phyloP scores from a whole-genome alignment of 2,113 vertebrate species.

The Paramormyrops kingsleyae region DNA sequence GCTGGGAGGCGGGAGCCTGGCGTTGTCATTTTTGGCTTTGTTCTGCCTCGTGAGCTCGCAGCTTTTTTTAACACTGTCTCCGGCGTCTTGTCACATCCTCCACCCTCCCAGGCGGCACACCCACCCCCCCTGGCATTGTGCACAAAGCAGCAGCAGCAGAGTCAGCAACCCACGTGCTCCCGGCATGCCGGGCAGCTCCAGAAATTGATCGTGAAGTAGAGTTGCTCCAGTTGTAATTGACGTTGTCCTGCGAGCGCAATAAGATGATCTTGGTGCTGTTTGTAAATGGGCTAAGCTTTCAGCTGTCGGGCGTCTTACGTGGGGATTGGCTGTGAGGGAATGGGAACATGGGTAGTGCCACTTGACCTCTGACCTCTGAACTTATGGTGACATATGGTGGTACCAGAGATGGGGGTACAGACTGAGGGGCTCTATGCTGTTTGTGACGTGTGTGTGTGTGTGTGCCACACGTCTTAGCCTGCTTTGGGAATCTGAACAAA shows the following conservation, averaged over 20 bases:
- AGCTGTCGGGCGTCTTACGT: background rate
- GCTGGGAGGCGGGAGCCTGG: background rate
- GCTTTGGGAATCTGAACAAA: background rate
- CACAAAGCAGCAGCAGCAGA: background rate
- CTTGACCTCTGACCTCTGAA: background rate
- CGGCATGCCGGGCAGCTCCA: background rate
- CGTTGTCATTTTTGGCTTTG: background rate
- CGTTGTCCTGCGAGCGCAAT: background rate
- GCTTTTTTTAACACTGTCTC: background rate
- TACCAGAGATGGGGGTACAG: background rate
- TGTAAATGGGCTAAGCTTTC: conserved; percentile 11
- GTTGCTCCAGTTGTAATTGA: conserved; percentile 2
- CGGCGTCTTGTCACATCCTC: background rate
- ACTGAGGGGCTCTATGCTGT: background rate
- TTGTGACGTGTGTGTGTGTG: background rate
- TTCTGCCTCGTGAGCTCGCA: background rate
- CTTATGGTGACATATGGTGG: background rate
- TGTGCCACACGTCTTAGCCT: background rate
- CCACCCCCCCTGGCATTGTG: background rate
- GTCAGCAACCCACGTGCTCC: background rate
- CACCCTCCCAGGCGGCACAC: background rate
- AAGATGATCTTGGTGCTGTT: background rate
- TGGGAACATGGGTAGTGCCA: background rate
- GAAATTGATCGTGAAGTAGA: conserved; percentile 12
- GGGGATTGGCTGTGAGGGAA: background rate